Percentiles rank a stretch among this genome's conserved stretches.
Conservation (phyloP, 2,113 vertebrate genomes). For the Diadophis punctatus region DNA sequence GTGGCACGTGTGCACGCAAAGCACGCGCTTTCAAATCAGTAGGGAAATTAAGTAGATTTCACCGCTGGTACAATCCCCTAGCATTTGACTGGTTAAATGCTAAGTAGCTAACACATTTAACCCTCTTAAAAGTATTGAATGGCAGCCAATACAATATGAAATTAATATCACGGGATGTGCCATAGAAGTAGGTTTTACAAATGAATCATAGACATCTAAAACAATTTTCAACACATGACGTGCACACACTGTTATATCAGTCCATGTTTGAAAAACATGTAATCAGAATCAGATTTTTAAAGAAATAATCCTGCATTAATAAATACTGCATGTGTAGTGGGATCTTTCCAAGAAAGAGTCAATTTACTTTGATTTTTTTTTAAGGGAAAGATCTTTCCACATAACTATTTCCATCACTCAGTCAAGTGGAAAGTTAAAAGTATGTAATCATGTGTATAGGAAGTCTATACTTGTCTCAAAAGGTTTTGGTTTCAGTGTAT, state of each 20-base stretch:
- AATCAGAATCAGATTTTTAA: conserved; percentile 49
- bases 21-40: no score
- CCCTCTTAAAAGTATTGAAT: conserved; percentile 51
- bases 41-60: no score
- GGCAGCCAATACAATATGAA: conserved; percentile 45
- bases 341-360: conserved; percentile 20
- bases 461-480: neutral
- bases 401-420: conserved; percentile 28
- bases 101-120: conserved; percentile 48
- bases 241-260: conserved; percentile 40
- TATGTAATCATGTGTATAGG: neutral
- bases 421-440: conserved; percentile 15
- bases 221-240: conserved; percentile 38
- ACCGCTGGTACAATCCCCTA: neutral
- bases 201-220: conserved; percentile 30
- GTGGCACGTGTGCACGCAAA: no score
- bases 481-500: neutral
- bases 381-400: neutral
- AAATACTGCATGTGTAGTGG: conserved; percentile 29
- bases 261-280: conserved; percentile 12
- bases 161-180: conserved; percentile 47
- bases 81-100: conserved; percentile 26
- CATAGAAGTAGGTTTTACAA: conserved; percentile 33
- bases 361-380: conserved; percentile 15
- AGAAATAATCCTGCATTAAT: conserved; percentile 16